Evolutionary conservation across 2,113 vertebrate species (phyloP).

Genomic region (Myocastor coypus): DNA sequence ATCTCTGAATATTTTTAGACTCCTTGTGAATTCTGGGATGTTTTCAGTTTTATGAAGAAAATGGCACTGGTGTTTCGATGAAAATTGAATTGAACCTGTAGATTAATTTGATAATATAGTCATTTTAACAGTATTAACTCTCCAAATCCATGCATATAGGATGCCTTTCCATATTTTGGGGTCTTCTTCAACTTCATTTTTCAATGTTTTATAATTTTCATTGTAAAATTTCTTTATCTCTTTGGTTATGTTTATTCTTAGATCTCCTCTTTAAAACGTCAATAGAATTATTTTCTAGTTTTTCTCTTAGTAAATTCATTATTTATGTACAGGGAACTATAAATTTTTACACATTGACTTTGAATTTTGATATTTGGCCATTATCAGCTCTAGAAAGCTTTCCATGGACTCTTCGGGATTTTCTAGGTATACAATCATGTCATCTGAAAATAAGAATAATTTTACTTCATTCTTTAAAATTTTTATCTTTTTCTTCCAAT

Average conservation of each 20-base stretch:
- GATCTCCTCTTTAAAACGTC: background rate
- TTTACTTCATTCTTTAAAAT: background rate
- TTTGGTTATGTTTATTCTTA: background rate
- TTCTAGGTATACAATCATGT: background rate
- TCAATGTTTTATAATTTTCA: background rate
- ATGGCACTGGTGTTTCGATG: background rate
- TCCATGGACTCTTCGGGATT: background rate
- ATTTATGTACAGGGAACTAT: background rate
- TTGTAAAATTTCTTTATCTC: background rate
- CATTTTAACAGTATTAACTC: background rate
- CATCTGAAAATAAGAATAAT: background rate
- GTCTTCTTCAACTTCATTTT: background rate
- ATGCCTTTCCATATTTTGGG: background rate
- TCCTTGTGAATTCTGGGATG: background rate
- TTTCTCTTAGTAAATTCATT: background rate
- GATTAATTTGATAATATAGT: background rate
- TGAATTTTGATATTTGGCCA: background rate
- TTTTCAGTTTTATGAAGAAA: background rate
- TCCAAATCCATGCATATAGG: background rate
- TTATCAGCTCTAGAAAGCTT: background rate
- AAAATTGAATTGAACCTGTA: background rate
- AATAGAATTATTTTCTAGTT: background rate
- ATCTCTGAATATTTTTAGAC: too few species aligned
- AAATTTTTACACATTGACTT: background rate
- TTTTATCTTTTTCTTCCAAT: background rate